A percentile compares a stretch with the other conserved stretches of the same genome.
phyloP scores from a whole-genome alignment of 2,797 vertebrate genomes.

The Denticeps clupeoides region DNA sequence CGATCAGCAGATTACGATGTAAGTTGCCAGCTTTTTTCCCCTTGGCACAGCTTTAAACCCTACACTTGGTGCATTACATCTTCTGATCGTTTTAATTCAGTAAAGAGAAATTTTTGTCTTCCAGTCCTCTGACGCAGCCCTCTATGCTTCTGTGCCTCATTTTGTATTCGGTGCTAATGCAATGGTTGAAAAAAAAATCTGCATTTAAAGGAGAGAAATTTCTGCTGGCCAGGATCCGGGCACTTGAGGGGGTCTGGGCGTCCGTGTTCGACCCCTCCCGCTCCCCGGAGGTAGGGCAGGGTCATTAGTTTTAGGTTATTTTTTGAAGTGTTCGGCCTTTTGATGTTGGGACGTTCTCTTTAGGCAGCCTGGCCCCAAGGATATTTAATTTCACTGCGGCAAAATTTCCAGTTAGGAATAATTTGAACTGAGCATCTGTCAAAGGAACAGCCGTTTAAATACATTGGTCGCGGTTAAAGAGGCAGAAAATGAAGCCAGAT shows the following conservation, averaged over 20 bases:
- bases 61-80: no score
- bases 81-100: no score
- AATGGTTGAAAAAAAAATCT: slow-evolving; percentile 59
- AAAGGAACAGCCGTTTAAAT: slow-evolving; percentile 71
- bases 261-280: slow-evolving; percentile 49
- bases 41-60: slow-evolving; percentile 19
- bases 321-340: slow-evolving; percentile 73
- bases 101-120: no score
- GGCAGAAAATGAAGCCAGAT: slow-evolving; percentile 74
- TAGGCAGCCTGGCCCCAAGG: slow-evolving; percentile 62
- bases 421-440: slow-evolving; percentile 70
- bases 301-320: slow-evolving; percentile 73
- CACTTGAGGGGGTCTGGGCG: slow-evolving; percentile 38
- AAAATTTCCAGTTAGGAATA: slow-evolving; percentile 74
- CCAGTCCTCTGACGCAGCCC: no score
- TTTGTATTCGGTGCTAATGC: slow-evolving; percentile 48
- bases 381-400: slow-evolving; percentile 70
- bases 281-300: slow-evolving; percentile 50
- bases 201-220: slow-evolving; percentile 53
- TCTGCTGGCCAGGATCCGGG: slow-evolving; percentile 46
- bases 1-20: slow-evolving; percentile 48
- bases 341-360: slow-evolving; percentile 70
- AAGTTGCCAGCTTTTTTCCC: slow-evolving; percentile 47
- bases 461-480: slow-evolving; percentile 71
- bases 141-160: slow-evolving; percentile 45